Evolutionary conservation across 1,140 invertebrate species (phyloP).

Genomic region (Drosophila lowei): DNA sequence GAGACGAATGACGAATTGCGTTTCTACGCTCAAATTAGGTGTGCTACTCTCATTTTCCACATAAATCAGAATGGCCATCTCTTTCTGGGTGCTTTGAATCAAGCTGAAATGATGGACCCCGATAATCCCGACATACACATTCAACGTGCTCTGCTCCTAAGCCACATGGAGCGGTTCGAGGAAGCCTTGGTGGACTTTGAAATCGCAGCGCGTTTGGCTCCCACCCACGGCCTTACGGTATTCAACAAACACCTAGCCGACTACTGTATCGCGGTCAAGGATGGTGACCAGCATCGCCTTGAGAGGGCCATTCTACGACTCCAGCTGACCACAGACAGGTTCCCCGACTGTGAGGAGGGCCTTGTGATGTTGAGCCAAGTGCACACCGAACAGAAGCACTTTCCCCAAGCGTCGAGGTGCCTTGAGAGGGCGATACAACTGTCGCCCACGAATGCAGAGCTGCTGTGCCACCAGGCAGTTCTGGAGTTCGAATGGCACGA

Average conservation of each 20-base stretch:
- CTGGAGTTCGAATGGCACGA: conserved; percentile 77
- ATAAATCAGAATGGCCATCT: conserved; percentile 87
- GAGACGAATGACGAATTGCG: conserved; percentile 86
- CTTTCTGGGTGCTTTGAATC: conserved; percentile 89
- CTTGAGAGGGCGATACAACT: conserved; percentile 91
- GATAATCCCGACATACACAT: conserved; percentile 93
- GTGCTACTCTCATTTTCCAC: conserved; percentile 92
- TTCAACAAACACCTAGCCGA: conserved; percentile 94
- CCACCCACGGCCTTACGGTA: conserved; percentile 91
- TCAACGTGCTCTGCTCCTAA: conserved; percentile 89
- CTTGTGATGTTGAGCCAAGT: conserved; percentile 88
- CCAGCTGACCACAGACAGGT: conserved; percentile 89
- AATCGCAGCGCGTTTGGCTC: conserved; percentile 91
- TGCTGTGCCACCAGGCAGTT: too few relatives aligned
- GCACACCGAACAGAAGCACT: conserved; percentile 84
- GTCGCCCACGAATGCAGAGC: conserved; percentile 90
- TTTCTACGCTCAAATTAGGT: conserved; percentile 94
- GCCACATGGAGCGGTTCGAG: conserved; percentile 90
- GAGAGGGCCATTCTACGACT: conserved; percentile 88
- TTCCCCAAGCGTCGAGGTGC: conserved; percentile 90
- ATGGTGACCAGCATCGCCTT: conserved; percentile 85
- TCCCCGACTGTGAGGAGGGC: conserved; percentile 93
- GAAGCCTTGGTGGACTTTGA: conserved; percentile 92
- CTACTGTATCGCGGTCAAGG: conserved; percentile 87
- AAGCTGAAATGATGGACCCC: conserved; percentile 89